A percentile compares a stretch with the other conserved stretches of the same genome.
Evolutionary conservation across 2,113 vertebrate genomes (phyloP).

Genomic region (Gallinago paraguaiae): DNA sequence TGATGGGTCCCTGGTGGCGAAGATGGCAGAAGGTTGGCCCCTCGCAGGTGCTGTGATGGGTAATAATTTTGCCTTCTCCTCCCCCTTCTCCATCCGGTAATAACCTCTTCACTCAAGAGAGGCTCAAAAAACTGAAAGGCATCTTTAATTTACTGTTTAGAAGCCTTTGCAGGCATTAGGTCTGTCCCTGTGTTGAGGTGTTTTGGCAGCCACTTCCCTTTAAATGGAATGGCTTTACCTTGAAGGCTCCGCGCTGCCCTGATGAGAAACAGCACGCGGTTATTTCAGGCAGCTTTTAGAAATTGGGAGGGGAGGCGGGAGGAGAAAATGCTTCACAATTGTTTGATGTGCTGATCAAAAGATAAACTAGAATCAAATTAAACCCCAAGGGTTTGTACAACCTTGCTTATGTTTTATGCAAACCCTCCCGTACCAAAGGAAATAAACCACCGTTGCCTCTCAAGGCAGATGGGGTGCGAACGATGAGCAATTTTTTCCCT

Average conservation of each 20-base stretch:
- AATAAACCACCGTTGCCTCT: slow-evolving; percentile 17
- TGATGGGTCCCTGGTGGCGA: not conserved
- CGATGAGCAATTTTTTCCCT: not conserved
- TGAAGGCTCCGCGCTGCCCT: not conserved
- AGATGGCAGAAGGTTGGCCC: not conserved
- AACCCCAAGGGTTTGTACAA: slow-evolving; percentile 44
- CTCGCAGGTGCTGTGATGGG: not conserved
- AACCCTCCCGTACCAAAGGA: slow-evolving; percentile 33
- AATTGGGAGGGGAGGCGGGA: not conserved
- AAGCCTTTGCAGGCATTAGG: not conserved
- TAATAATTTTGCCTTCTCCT: not conserved
- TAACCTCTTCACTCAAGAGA: not conserved
- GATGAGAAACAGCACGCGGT: not conserved
- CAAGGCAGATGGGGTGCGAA: slow-evolving; percentile 38
- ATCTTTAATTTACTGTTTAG: not conserved
- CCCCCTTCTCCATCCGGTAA: not conserved
- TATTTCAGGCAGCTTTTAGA: slow-evolving; percentile 26
- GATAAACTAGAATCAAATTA: slow-evolving; percentile 58
- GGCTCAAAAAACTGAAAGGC: not conserved
- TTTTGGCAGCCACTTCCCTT: not conserved
- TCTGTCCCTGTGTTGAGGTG: not conserved
- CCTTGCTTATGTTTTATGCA: slow-evolving; percentile 60
- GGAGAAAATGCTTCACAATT: slow-evolving; percentile 12
- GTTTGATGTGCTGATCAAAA: slow-evolving; percentile 69
- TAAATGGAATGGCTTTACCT: not conserved